Base-by-base conservation (phyloP, 2,113 vertebrate species). In the Boulengerochromis microlepis region DNA sequence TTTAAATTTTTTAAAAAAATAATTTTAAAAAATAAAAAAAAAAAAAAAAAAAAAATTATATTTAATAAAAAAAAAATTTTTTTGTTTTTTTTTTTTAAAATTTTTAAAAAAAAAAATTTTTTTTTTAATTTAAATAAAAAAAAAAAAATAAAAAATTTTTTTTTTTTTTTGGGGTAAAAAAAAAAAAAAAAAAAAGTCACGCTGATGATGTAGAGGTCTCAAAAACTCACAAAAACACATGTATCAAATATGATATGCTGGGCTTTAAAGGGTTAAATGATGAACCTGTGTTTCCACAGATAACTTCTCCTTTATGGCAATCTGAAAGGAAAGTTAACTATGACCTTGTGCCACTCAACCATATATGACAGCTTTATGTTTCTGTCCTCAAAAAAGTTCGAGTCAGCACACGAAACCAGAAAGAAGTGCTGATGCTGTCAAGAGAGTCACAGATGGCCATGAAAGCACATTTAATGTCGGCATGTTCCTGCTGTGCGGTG, bases 341-440 rank as follows among this genome's bases (percentile, higher is more conserved):
- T 40, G 47, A 40, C 38, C 33, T 61, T 82, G 81, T 26, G 11
- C 71, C 29, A 24, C 33, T 86, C 40, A 76, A 86, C 31, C 33
- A 80, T 45, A 82, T 45, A 69, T 71, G 69, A 54, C 31, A 80
- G 69, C 1, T 90, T 85, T 82, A 85, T 80, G 50, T 84, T 80
- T 80, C 56, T 29, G 24, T 45, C 26, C 52, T 81, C 31, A 80
- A 61, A 82, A 57, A 53, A 12, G 5, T 53, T 57, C 45, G 26
- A 66, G 85, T 89, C 85, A 89, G 88, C 74, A 83, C 11, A 57
- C 66, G 13, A 86, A 87, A 42, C 33, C 24, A 88, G 84, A 85
- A 86, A 90, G 90, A 91, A 87, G 64, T 50, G 81, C 81, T 89
- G 88, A 86, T 78, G 1, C 35, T 56, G 74, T 61, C 54, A 78